These are phyloP conservation scores for Homalodisca vitripennis DNA, from an alignment of 1,140 invertebrate genomes.

Conservation along the genomic window DNA sequence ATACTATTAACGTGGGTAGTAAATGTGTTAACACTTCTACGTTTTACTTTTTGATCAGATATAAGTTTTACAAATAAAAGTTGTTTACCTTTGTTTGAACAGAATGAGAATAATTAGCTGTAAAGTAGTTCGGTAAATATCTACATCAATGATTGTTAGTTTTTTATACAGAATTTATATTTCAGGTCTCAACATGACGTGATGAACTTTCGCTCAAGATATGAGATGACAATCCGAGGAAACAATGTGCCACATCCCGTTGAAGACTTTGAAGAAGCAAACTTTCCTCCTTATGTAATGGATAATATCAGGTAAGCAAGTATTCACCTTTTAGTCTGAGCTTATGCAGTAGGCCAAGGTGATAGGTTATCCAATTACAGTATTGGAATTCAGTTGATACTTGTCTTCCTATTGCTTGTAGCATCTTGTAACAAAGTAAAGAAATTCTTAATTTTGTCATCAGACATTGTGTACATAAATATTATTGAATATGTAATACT, in stretches of 20 bases:
- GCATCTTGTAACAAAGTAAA: no score
- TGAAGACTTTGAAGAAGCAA: conserved; percentile 83
- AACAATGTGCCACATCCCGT: conserved; percentile 81
- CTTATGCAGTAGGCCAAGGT: no score
- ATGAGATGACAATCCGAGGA: conserved; percentile 86
- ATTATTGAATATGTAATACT: no score
- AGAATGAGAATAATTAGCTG: not conserved
- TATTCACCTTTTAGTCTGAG: no score
- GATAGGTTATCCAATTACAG: no score
- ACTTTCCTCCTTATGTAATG: conserved; percentile 80
- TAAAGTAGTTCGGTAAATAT: not conserved
- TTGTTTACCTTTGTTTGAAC: not conserved
- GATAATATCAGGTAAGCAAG: conserved; percentile 76
- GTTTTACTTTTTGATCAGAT: no score
- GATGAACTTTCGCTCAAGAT: conserved; percentile 64
- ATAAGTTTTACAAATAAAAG: not conserved
- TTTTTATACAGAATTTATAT: conserved; percentile 4
- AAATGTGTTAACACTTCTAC: not conserved
- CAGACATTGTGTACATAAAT: no score
- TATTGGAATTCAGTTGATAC: no score
- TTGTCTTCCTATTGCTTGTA: no score
- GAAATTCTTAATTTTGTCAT: no score
- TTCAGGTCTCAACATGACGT: conserved; percentile 62
- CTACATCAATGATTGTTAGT: not conserved
- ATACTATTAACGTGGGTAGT: not conserved